A percentile compares a stretch with the other conserved stretches of the same genome.
These are phyloP conservation scores for Erythrocebus patas DNA, from an alignment of 2,113 vertebrate genomes.

Conservation along the genomic window DNA sequence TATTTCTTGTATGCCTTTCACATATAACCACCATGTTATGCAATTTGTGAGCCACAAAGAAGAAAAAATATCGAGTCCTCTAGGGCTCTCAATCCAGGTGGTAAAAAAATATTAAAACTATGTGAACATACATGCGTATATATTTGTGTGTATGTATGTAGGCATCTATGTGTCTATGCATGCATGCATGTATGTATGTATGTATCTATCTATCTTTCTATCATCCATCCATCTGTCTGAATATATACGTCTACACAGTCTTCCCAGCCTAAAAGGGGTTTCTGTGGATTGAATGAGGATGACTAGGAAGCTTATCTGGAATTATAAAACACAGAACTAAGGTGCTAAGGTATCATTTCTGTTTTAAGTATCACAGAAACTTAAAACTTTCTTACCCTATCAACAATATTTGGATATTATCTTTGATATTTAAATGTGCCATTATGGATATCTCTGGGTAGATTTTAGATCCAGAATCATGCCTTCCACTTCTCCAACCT, in stretches of 20 bases:
- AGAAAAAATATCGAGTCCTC: not conserved
- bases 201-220: too few relatives aligned
- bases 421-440: not conserved
- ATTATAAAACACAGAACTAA: not conserved
- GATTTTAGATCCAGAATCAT: constrained; percentile 22
- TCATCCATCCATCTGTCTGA: not conserved
- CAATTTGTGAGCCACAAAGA: constrained; percentile 11
- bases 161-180: not conserved
- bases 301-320: not conserved
- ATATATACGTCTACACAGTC: not conserved
- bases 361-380: constrained; percentile 5
- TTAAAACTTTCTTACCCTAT: not conserved
- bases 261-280: not conserved
- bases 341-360: not conserved
- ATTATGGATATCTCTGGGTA: not conserved
- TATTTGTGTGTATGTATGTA: not conserved
- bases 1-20: not conserved
- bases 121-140: not conserved
- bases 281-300: constrained; percentile 13
- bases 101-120: not conserved
- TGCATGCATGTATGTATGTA: not conserved
- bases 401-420: not conserved
- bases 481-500: not conserved
- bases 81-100: not conserved
- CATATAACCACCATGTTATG: not conserved